Percentiles rank a stretch among this genome's conserved stretches.
Conservation (phyloP, 2,888 invertebrate species). For the Athetis lepigone region DNA sequence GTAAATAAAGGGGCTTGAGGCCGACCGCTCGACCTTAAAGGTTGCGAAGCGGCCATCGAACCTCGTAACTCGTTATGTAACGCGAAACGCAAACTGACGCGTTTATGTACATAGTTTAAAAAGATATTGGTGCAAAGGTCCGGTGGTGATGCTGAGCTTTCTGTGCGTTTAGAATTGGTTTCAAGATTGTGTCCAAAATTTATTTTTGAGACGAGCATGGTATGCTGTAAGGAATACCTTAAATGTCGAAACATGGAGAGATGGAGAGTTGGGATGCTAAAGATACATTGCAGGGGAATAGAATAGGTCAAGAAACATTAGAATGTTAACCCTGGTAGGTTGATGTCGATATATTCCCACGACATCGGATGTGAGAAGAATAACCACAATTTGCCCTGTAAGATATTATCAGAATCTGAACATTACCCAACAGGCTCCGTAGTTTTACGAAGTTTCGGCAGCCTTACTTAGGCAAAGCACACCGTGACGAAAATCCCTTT, state of each 20-base stretch:
- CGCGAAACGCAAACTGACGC: conserved; percentile 79
- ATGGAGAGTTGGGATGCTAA: background rate
- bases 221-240: too few species aligned
- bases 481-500: conserved; percentile 12
- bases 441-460: background rate
- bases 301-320: too few species aligned
- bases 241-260: too few species aligned
- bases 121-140: conserved; percentile 24
- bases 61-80: conserved; percentile 82
- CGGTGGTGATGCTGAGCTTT: conserved; percentile 17
- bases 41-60: conserved; percentile 84
- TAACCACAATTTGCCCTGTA: background rate
- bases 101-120: conserved; percentile 59
- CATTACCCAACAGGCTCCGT: too few species aligned
- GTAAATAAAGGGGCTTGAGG: conserved; percentile 79
- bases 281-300: background rate
- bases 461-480: conserved; percentile 16
- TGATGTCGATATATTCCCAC: too few species aligned
- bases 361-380: background rate
- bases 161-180: conserved; percentile 13
- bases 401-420: too few species aligned
- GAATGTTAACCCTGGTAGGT: too few species aligned
- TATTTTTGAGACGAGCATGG: background rate
- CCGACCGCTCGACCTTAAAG: conserved; percentile 85
- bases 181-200: background rate